Evolutionary conservation across 2,113 vertebrate species (phyloP).

Genomic region (Chascanopsetta lugubris): DNA sequence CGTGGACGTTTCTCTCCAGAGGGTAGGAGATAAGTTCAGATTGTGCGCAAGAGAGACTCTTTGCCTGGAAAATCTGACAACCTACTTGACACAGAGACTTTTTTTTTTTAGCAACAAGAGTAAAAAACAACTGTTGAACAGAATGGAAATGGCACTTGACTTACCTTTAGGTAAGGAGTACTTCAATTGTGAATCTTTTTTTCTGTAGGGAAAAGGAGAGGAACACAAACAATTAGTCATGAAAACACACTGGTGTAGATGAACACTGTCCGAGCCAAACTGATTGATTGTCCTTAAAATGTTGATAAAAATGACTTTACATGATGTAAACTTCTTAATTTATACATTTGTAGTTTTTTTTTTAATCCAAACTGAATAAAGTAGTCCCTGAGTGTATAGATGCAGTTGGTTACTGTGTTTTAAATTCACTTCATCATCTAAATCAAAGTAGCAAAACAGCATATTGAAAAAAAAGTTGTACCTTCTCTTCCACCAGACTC

Average conservation of each 20-base stretch:
- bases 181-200: conserved; percentile 72
- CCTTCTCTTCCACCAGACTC: conserved; percentile 84
- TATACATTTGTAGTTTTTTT: too few relatives aligned
- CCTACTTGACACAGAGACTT: conserved; percentile 47
- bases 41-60: conserved; percentile 63
- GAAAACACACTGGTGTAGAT: background rate
- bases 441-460: background rate
- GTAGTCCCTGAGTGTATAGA: too few relatives aligned
- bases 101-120: background rate
- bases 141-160: background rate
- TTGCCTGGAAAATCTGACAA: conserved; percentile 73
- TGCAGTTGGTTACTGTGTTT: too few relatives aligned
- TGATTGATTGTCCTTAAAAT: too few relatives aligned
- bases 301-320: too few relatives aligned
- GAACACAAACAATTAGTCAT: background rate
- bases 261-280: too few relatives aligned
- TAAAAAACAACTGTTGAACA: background rate
- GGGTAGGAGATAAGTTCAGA: conserved; percentile 80
- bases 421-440: background rate
- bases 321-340: too few relatives aligned
- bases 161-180: conserved; percentile 75
- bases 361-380: too few relatives aligned
- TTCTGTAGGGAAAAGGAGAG: conserved; percentile 58
- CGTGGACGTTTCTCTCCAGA: conserved; percentile 57
- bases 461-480: conserved; percentile 43